Conservation (phyloP, 2,888 invertebrate species). For the Dugesia japonica region DNA sequence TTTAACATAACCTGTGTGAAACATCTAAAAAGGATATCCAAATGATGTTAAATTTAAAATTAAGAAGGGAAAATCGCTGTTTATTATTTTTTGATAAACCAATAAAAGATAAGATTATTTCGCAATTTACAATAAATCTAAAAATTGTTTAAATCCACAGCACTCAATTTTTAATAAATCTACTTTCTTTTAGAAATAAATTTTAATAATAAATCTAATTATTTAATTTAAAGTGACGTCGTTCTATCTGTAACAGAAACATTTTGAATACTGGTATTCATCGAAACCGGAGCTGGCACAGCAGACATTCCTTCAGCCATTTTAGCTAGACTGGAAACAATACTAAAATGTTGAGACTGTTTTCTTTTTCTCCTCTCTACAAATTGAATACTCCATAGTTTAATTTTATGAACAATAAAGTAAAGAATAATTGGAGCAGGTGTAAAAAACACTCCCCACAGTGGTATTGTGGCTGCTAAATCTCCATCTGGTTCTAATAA, state of each 20-base stretch:
- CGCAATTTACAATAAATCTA: constrained; percentile 4
- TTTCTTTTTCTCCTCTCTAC: constrained; percentile 34
- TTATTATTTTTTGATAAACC: background rate
- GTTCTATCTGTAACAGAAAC: constrained; percentile 4
- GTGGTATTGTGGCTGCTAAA: constrained; percentile 42
- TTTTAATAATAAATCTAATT: background rate
- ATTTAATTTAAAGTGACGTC: background rate
- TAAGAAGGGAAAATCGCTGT: background rate
- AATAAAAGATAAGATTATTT: background rate
- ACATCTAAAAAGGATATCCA: too few relatives aligned
- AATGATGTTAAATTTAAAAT: too few relatives aligned
- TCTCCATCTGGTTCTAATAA: constrained; percentile 42
- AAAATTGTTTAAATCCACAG: background rate
- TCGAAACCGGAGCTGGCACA: constrained; percentile 32
- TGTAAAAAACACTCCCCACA: constrained; percentile 44
- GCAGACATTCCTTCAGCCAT: constrained; percentile 34
- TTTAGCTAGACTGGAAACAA: constrained; percentile 34
- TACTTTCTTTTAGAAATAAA: background rate
- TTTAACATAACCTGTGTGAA: too few relatives aligned
- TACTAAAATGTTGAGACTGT: constrained; percentile 34
- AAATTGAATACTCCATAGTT: constrained; percentile 26
- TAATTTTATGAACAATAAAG: constrained; percentile 31
- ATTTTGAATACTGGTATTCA: background rate
- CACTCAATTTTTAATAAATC: background rate
- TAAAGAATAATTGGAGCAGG: constrained; percentile 38